Conservation (phyloP, 2,113 vertebrate genomes). For the Hyaena hyaena region DNA sequence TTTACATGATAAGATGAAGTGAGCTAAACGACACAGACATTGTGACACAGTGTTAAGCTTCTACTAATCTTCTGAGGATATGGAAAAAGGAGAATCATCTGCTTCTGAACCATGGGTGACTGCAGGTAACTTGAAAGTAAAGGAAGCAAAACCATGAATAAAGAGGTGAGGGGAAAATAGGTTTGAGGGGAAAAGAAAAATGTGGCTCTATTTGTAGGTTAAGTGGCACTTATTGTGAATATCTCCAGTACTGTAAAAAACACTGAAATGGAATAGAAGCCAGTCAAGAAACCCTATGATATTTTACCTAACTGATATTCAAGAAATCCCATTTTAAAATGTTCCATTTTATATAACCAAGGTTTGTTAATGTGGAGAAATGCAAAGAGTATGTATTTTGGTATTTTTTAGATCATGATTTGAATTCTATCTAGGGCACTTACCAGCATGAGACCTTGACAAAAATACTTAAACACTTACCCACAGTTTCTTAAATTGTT, state of each 20-base stretch:
- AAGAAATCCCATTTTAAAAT: not conserved
- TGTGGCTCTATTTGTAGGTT: not conserved
- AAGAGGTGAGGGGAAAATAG: not conserved
- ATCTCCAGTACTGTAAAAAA: not conserved
- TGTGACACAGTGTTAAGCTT: not conserved
- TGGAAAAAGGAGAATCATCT: not conserved
- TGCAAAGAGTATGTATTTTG: not conserved
- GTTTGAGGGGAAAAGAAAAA: not conserved
- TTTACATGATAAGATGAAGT: not conserved
- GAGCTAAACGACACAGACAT: not conserved
- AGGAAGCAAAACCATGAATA: not conserved
- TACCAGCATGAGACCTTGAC: not conserved
- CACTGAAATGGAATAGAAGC: not conserved
- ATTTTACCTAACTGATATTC: not conserved
- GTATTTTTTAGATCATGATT: not conserved
- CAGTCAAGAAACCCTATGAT: not conserved
- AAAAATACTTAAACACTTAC: not conserved
- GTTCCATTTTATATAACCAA: not conserved
- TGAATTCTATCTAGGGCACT: not conserved
- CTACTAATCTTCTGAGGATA: not conserved
- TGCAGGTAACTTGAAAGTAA: not conserved
- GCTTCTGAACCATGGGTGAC: not conserved
- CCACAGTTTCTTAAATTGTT: conserved; percentile 2
- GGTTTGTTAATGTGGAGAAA: not conserved
- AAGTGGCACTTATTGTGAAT: not conserved